These are phyloP conservation scores for Pitta sordida DNA, from an alignment of 2,113 vertebrate species.

Conservation along the genomic window DNA sequence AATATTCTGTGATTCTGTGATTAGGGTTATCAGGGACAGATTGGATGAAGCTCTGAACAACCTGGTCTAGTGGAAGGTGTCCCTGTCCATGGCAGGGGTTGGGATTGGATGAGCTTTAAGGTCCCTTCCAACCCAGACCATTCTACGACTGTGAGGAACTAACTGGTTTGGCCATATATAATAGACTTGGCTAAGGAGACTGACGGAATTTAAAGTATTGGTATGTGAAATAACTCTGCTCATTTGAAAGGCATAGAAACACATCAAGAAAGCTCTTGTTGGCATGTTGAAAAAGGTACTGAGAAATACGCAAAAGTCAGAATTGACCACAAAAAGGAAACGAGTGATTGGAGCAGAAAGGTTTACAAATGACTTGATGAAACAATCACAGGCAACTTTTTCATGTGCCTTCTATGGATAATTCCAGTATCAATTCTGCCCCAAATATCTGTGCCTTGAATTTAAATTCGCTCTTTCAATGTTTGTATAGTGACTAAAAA, in stretches of 20 bases:
- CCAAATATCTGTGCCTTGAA: constrained; percentile 9
- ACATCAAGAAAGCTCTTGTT: neutral
- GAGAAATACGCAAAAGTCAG: neutral
- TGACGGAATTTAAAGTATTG: neutral
- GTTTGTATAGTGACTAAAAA: constrained; percentile 29
- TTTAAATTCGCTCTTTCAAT: constrained; percentile 23
- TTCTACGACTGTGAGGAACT: neutral
- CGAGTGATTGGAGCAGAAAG: neutral
- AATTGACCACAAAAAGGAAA: neutral
- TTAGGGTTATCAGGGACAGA: no score
- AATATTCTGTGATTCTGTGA: no score
- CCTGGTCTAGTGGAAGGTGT: neutral
- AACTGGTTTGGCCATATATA: neutral
- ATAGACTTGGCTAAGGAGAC: neutral
- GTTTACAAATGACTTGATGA: neutral
- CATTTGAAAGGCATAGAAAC: neutral
- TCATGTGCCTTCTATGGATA: neutral
- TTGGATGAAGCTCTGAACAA: accelerated
- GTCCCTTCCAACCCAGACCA: no score
- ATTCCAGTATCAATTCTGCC: neutral
- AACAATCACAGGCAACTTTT: neutral
- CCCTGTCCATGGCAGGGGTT: no score
- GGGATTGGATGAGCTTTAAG: neutral
- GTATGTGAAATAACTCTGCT: neutral
- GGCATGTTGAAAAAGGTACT: neutral